Percentiles rank a stretch among this genome's conserved stretches.
These are phyloP conservation scores for Punctoribates punctum DNA, from an alignment of 2,888 invertebrate species.

Conservation along the genomic window DNA sequence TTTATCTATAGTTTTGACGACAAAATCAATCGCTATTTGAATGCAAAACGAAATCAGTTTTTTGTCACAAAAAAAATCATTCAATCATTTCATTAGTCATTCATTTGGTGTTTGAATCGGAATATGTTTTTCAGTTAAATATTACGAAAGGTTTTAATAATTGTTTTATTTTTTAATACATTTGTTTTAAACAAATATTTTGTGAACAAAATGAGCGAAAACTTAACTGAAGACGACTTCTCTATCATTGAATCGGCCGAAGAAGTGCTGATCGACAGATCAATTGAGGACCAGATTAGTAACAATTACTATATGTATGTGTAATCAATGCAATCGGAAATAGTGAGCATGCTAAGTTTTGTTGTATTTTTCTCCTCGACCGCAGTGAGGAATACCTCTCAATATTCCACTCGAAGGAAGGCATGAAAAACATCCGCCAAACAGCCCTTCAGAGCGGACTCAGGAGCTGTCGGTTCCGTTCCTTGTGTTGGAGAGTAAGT, in stretches of 20 bases:
- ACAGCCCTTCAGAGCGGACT: conserved; percentile 46
- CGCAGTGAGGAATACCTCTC: conserved; percentile 48
- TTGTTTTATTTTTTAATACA: no score
- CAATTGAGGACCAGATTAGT: conserved; percentile 41
- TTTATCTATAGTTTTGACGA: no score
- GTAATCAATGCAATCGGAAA: neutral
- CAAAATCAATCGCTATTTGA: no score
- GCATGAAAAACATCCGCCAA: conserved; percentile 43
- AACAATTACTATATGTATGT: conserved; percentile 43
- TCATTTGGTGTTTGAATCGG: no score
- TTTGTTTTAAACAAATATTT: neutral
- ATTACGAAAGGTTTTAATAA: no score
- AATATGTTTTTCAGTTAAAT: no score
- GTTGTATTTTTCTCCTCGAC: neutral
- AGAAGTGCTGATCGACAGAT: conserved; percentile 29
- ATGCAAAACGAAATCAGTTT: no score
- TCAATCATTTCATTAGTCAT: no score
- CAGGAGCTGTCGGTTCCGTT: conserved; percentile 48
- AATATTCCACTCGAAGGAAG: conserved; percentile 44
- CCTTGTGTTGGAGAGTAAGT: conserved; percentile 49
- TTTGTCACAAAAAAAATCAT: no score
- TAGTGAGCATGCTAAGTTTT: no score
- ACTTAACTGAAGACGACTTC: conserved; percentile 35
- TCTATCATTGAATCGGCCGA: conserved; percentile 40
- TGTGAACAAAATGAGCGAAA: neutral